Base-by-base conservation (phyloP, 2,888 invertebrate genomes). In the Macropis europaea region DNA sequence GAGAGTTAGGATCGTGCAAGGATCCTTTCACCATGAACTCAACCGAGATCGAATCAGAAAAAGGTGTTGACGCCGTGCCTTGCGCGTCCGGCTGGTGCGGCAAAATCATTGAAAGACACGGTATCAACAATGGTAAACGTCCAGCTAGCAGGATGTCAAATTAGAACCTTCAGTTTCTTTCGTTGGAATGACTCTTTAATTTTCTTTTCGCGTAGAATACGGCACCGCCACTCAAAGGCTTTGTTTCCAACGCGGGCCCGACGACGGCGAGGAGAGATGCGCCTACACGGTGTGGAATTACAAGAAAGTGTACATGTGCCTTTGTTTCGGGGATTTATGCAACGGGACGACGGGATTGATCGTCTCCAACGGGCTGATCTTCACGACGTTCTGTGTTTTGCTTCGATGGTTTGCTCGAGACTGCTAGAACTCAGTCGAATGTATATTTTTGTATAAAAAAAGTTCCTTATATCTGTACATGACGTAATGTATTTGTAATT, bases 21-120 rank as follows among this genome's bases (percentile, higher is more conserved):
- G 97, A 97, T 91, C 95, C 95, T 7, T 97, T 97, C 85, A 92
- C 91, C 1, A 94, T 93, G 81, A 97, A 97, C 91, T 93, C 93
- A 11, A 96, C 97, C 0, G 93, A 94, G 81, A 93, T 94, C 3
- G 94, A 94, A 76, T 90, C 91, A 17, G 94, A 94, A 84, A 92
- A 92, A 30, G 96, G 96, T 0, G 93, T 97, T 0, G 92, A 94
- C 82, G 93, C 95, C 0, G 93, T 94, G 9, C 95, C 96, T 0
- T 97, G 97, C 84, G 95, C 96, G 0, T 96, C 96, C 0, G 97
- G 97, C 36, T 97, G 97, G 97, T 97, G 97, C 86, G 96, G 95
- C 22, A 97, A 97, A 91, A 94, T 97, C 53, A 93, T 96, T 34
- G 97, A 97, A 90, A 95, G 95, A 64, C 94, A 94, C 79, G 94